Percentiles rank a stretch among this genome's conserved stretches.
These are phyloP conservation scores for Lota lota DNA, from an alignment of 2,113 vertebrate species.

Conservation along the genomic window DNA sequence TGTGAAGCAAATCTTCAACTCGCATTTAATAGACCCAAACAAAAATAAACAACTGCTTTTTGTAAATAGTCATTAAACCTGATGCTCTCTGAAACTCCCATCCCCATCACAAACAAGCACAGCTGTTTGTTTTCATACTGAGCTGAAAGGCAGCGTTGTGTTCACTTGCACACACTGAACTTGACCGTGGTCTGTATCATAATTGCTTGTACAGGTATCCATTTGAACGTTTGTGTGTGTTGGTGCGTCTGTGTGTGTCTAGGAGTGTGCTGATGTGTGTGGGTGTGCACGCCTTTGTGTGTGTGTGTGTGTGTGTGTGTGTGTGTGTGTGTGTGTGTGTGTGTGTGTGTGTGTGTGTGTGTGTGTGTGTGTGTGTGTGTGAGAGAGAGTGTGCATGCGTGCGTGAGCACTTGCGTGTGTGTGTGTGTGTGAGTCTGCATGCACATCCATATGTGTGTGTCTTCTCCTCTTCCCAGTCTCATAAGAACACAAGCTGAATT, in stretches of 20 bases:
- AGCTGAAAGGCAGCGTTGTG: no score
- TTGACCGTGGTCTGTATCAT: no score
- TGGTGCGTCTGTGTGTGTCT: constrained; percentile 31
- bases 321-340: constrained; percentile 6
- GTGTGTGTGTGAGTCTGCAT: constrained; percentile 15
- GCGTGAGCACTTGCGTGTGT: constrained; percentile 10
- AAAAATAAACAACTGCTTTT: no score
- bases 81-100: no score
- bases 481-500: constrained; percentile 47
- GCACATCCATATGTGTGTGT: constrained; percentile 22
- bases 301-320: constrained; percentile 5
- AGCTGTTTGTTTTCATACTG: no score
- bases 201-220: no score
- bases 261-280: not conserved
- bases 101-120: no score
- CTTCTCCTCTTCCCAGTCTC: not conserved
- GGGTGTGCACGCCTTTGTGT: not conserved
- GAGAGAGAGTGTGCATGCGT: constrained; percentile 25
- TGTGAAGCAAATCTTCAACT: no score
- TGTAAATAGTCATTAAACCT: no score
- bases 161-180: no score
- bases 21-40: no score
- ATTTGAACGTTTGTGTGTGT: no score
- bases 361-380: not conserved
- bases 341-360: not conserved